Evolutionary conservation across 2,888 invertebrate genomes (phyloP).

Genomic region (Palloptera scutellata): DNA sequence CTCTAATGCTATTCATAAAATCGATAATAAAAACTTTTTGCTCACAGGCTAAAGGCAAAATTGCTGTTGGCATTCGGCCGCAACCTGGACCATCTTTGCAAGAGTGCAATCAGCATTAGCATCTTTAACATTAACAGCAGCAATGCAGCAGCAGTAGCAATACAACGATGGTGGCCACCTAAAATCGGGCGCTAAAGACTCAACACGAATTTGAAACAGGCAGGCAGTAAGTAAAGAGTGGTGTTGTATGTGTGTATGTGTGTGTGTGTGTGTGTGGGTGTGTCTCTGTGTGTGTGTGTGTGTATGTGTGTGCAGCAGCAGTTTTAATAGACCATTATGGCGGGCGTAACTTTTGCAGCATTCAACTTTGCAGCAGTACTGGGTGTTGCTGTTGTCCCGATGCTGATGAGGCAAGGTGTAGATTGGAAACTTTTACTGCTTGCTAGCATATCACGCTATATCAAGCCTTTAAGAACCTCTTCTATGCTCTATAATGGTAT

Average conservation of each 20-base stretch:
- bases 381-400: not conserved
- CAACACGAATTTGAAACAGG: too few species aligned
- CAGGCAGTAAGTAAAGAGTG: too few species aligned
- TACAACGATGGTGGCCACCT: too few species aligned
- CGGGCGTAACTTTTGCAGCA: not conserved
- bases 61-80: conserved; percentile 46
- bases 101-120: too few species aligned
- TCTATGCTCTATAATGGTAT: not conserved
- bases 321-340: too few species aligned
- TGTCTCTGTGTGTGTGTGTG: not conserved
- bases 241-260: not conserved
- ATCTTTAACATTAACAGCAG: too few species aligned
- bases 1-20: conserved; percentile 11
- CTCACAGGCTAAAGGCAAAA: conserved; percentile 24
- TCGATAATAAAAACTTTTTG: conserved; percentile 17
- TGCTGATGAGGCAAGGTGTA: not conserved
- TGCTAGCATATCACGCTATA: not conserved
- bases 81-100: conserved; percentile 13
- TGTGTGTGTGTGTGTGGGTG: not conserved
- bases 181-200: too few species aligned
- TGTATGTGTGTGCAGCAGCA: not conserved
- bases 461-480: not conserved
- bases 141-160: too few species aligned
- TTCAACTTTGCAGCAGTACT: not conserved
- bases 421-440: not conserved